Base-by-base conservation (phyloP, 2,113 vertebrate species). In the Talpa occidentalis region DNA sequence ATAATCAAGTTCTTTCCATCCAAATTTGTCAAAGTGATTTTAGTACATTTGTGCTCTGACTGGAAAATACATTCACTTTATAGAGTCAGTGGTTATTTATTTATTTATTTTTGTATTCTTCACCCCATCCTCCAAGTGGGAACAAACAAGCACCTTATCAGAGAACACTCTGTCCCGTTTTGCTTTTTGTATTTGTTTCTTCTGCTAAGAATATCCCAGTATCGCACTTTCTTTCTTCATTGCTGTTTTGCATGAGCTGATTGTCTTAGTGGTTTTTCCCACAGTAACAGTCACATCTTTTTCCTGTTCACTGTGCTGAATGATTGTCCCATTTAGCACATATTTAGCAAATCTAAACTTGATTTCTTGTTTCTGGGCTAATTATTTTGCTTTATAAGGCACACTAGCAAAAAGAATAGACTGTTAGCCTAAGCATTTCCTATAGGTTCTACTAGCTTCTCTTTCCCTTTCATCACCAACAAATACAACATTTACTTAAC, bases 341-440 rank as follows among this genome's bases (percentile, higher is more conserved):
- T 94, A 88, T 93, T 88, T 89, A 40, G 67, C 91, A 94, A 56
- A 56, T 56, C 54, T 56, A 22, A 56, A 40, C 40, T 95, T 94
- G 59, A 70, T 90, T 94, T 73, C 89, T 97, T 95, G 47, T 82
- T 94, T 97, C 67, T 73, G 59, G 42, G 59, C 76, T 97, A 96
- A 97, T 97, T 96, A 97, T 94, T 98, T 98, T 73, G 92, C 42
- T 97, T 98, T 84, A 94, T 21, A 87, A 95, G 78, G 54, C 78
- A 74, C 47, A 91, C 10, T 83, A 77, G 56, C 76, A 96, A 89
- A 97, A 95, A 81, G 91, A 84, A 90, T 66, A 93, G 52, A 70
- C 80, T 66, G n/a, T 84, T 94, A 96, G 28, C 64, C 67, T 91
- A 82, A 79, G 76, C 28, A 67, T 72, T 95, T 84, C 40, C 74